A percentile compares a stretch with the other conserved stretches of the same genome.
phyloP scores from a whole-genome alignment of 2,113 vertebrate species.

The Chascanopsetta lugubris region DNA sequence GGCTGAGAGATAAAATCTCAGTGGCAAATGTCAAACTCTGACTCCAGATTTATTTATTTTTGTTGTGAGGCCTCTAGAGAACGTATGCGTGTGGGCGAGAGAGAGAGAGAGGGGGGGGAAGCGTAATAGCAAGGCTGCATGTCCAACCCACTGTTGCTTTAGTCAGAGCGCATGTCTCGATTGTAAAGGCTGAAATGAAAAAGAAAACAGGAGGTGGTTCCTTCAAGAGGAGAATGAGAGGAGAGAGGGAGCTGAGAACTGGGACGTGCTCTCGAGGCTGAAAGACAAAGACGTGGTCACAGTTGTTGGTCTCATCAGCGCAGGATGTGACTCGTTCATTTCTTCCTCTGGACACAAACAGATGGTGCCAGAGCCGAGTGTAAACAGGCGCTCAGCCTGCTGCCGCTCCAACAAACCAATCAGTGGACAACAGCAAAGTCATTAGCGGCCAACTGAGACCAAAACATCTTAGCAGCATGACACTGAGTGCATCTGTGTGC shows the following conservation, averaged over 20 bases:
- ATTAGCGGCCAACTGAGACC: conserved; percentile 8
- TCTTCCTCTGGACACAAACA: not conserved
- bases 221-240: not conserved
- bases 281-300: conserved; percentile 1
- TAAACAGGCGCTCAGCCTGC: not conserved
- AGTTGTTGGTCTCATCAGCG: not conserved
- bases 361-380: not conserved
- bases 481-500: not conserved
- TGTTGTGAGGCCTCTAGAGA: not conserved
- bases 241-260: not conserved
- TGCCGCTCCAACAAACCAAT: conserved; percentile 32
- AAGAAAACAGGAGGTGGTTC: not conserved
- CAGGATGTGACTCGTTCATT: not conserved
- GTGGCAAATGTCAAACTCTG: conserved; percentile 45
- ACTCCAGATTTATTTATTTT: conserved; percentile 43
- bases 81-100: not conserved
- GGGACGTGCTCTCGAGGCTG: not conserved
- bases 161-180: not conserved
- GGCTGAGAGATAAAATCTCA: conserved; percentile 1
- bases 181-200: not conserved
- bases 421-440: conserved; percentile 2
- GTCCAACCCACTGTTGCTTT: too few relatives aligned
- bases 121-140: not conserved
- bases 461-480: conserved; percentile 2
- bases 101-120: too few relatives aligned